phyloP scores from a whole-genome alignment of 1,140 invertebrate species.

The Temnothorax curvispinosus region DNA sequence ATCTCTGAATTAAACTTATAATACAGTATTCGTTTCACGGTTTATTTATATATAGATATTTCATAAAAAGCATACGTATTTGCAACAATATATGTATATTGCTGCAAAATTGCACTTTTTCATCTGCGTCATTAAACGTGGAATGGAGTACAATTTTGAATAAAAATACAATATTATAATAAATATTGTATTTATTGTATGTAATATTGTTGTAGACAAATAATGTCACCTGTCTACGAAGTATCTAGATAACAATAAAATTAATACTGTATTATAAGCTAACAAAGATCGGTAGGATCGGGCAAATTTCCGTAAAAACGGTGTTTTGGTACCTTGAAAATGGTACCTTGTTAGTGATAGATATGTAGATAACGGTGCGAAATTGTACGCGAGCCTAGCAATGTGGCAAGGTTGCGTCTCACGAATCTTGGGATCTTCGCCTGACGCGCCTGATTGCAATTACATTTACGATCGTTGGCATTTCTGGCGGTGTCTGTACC shows the following conservation, averaged over 20 bases:
- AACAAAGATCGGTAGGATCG: background rate
- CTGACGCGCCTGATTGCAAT: conserved; percentile 38
- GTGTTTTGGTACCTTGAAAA: background rate
- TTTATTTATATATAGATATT: background rate
- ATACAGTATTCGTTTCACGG: background rate
- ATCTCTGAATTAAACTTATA: background rate
- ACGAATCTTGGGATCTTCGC: conserved; percentile 54
- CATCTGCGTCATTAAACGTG: background rate
- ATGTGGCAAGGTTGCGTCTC: conserved; percentile 68
- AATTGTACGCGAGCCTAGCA: conserved; percentile 39
- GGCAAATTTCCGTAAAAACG: background rate
- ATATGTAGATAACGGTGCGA: background rate
- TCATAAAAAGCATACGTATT: background rate
- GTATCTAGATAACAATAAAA: background rate
- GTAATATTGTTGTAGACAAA: background rate
- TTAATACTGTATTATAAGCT: background rate
- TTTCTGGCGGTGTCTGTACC: conserved; percentile 79
- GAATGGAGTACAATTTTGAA: background rate
- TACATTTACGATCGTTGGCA: conserved; percentile 66
- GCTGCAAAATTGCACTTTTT: background rate
- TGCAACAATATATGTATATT: background rate
- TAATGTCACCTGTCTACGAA: background rate
- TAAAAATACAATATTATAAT: background rate
- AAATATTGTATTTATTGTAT: background rate
- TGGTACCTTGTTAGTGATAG: conserved; percentile 3